Base-by-base conservation (phyloP, 2,888 invertebrate genomes). In the Euplagia quadripunctaria region DNA sequence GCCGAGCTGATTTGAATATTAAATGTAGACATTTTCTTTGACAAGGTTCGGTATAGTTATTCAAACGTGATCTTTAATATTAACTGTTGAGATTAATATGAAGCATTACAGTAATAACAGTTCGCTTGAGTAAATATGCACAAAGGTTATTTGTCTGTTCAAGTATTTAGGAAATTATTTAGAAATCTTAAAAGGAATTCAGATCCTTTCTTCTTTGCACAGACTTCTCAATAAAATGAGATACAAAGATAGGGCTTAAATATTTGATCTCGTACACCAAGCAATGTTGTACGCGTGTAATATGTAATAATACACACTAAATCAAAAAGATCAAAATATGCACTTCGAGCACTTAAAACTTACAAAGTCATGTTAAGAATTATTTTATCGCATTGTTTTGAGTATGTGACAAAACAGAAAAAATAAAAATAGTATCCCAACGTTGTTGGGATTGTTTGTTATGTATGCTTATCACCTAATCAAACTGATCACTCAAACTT, bases 1-100 rank as follows among this genome's bases (percentile, higher is more conserved):
- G 79, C 66, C 68, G 68, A 55, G 65, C 76, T 76, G 72, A 80
- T 84, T 84, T 84, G 79, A 84, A 85, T 84, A 77, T 79, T 81
- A 75, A 82, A 80, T 80, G 74, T 20, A 68, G 77, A 77, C 72
- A 76, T 73, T 72, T 75, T 80, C 79, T 81, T 75, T 78, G 55
- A 66, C 17, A 58, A 46, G 31, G 11, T 77, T 43, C 67, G 46
- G 77, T 77, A 72, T 69, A 64, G 69, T 70, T 70, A 68, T 69
- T 71, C 49, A 71, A 70, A 70, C 55, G 55, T 64, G 52, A 7
- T 42, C n/a, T 72, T 68, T 72, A 1, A 51, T 49, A 42, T 11
- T 64, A 64, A 63, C 46, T 20, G n/a, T 65, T 46, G 20, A 55
- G 9, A 46, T 43, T 31, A 41, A 16, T 68, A 14, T 46, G 9